These are phyloP conservation scores for Indicator indicator DNA, from an alignment of 2,113 vertebrate species.

Conservation along the genomic window DNA sequence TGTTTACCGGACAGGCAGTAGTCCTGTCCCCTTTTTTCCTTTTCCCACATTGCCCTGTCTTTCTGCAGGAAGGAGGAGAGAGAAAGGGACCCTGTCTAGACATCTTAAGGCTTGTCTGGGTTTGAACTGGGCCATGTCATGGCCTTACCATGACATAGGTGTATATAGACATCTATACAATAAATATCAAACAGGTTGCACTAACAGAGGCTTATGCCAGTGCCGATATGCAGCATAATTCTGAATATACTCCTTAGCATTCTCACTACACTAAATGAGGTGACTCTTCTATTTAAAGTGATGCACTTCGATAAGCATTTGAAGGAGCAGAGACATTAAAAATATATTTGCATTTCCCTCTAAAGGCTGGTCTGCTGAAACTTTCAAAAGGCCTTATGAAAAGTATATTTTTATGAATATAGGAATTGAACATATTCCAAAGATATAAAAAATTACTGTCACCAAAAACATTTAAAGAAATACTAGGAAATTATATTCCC, in stretches of 20 bases:
- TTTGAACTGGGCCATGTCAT: no score
- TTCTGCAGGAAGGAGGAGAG: no score
- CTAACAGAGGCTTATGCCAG: not conserved
- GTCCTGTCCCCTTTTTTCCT: no score
- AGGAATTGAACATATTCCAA: not conserved
- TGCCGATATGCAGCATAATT: not conserved
- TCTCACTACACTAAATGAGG: not conserved
- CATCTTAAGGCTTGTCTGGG: no score
- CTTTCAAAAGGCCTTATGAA: not conserved
- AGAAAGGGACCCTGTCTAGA: no score
- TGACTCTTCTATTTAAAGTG: not conserved
- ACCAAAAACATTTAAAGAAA: slow-evolving; percentile 19
- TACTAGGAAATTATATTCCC: not conserved
- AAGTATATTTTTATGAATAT: not conserved
- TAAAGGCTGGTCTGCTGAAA: slow-evolving; percentile 7
- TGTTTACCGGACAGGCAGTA: no score
- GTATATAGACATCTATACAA: not conserved
- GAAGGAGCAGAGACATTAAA: not conserved
- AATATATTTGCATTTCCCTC: not conserved
- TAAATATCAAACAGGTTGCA: not conserved
- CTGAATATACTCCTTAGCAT: not conserved
- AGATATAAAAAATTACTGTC: not conserved
- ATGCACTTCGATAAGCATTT: not conserved
- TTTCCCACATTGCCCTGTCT: no score
- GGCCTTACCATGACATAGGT: no score